Conservation (phyloP, 2,888 invertebrate species). For the Himalopsyche tibetana region DNA sequence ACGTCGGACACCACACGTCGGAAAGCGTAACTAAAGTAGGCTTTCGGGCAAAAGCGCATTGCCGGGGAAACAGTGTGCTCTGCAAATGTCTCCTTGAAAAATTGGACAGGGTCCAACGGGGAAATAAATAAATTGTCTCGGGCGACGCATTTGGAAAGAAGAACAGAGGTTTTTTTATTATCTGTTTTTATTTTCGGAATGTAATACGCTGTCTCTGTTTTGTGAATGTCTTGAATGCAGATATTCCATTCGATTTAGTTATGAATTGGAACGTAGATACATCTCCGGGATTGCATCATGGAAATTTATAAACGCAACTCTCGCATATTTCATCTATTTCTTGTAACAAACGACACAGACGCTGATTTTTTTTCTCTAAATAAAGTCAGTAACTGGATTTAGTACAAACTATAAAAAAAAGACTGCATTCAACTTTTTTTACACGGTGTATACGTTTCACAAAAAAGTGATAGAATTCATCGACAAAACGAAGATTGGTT, state of each 20-base stretch:
- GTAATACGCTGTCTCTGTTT: conserved; percentile 18
- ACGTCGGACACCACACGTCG: conserved; percentile 15
- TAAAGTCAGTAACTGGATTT: no score
- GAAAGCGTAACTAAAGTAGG: conserved; percentile 36
- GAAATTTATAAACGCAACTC: no score
- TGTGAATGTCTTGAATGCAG: neutral
- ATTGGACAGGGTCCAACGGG: conserved; percentile 36
- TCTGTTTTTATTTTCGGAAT: conserved; percentile 35
- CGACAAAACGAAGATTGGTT: no score
- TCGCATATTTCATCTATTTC: no score
- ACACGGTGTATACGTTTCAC: no score
- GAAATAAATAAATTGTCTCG: conserved; percentile 43
- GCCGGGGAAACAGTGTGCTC: conserved; percentile 40
- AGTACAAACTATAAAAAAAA: no score
- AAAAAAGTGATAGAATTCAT: no score
- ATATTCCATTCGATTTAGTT: conserved; percentile 26
- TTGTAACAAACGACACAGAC: no score
- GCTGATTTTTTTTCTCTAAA: no score
- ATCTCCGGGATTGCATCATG: no score
- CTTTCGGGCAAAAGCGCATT: conserved; percentile 37
- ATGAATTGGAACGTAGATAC: conserved; percentile 8
- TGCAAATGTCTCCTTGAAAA: conserved; percentile 28
- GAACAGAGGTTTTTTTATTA: neutral
- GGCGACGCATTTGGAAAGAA: conserved; percentile 27
- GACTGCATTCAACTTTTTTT: no score